Conservation (phyloP, 2,888 invertebrate species). For the Drosophila tanythrix region DNA sequence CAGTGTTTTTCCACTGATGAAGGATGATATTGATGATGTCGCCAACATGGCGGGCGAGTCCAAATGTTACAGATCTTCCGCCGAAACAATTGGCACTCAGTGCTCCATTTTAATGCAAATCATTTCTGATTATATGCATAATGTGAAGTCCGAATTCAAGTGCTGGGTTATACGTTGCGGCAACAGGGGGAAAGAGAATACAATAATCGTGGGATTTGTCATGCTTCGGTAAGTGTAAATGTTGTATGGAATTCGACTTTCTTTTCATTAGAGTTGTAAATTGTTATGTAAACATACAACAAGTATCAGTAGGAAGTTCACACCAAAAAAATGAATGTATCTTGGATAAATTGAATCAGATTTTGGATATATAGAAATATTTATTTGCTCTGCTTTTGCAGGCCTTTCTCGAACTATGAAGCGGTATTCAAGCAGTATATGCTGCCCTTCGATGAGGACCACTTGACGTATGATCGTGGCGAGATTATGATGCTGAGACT, state of each 20-base stretch:
- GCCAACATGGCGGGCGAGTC: constrained; percentile 18
- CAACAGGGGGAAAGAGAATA: constrained; percentile 26
- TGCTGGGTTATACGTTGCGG: constrained; percentile 74
- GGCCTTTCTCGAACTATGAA: constrained; percentile 45
- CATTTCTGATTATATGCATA: constrained; percentile 51
- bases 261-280: not conserved
- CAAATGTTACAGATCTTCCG: not conserved
- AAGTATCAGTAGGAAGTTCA: too few species aligned
- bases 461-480: constrained; percentile 52
- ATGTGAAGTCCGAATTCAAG: constrained; percentile 52
- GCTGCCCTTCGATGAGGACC: constrained; percentile 35
- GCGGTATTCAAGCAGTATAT: constrained; percentile 59
- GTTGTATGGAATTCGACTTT: not conserved
- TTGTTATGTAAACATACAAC: not conserved
- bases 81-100: not conserved
- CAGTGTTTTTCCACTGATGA: constrained; percentile 40
- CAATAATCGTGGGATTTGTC: constrained; percentile 72
- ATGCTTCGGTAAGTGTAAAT: constrained; percentile 64
- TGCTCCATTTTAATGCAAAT: constrained; percentile 38
- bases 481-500: constrained; percentile 72
- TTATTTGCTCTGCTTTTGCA: not conserved
- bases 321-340: not conserved
- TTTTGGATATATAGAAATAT: not conserved
- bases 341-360: not conserved
- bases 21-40: constrained; percentile 56